These are phyloP conservation scores for Phrynosoma platyrhinos DNA, from an alignment of 2,113 vertebrate genomes.

Conservation along the genomic window DNA sequence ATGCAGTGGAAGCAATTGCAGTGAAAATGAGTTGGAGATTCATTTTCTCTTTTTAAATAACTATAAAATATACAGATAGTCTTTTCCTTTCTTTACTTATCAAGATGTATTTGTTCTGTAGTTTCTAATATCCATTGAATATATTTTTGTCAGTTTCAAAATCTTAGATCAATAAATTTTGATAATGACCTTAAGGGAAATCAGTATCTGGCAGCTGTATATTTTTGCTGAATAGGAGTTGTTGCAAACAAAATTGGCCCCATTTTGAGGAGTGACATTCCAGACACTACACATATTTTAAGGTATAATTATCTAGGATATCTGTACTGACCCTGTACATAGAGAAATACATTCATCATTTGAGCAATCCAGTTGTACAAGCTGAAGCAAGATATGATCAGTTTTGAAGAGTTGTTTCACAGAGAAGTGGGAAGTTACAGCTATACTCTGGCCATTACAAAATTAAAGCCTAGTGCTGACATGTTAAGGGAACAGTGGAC, in stretches of 20 bases:
- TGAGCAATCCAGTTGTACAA: slow-evolving; percentile 25
- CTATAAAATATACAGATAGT: slow-evolving; percentile 56
- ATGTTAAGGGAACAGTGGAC: no score
- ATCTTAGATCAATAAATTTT: slow-evolving; percentile 64
- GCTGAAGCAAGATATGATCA: neutral
- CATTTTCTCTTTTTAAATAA: slow-evolving; percentile 41
- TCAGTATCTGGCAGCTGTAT: slow-evolving; percentile 46
- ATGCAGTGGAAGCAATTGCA: slow-evolving; percentile 36
- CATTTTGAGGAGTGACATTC: neutral
- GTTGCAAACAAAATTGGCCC: slow-evolving; percentile 55
- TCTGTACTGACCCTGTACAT: neutral
- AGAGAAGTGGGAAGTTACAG: neutral
- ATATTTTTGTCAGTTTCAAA: slow-evolving; percentile 59
- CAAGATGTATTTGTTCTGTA: slow-evolving; percentile 67
- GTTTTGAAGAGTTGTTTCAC: slow-evolving; percentile 31
- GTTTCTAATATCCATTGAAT: slow-evolving; percentile 56
- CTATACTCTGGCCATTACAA: neutral
- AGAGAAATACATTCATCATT: slow-evolving; percentile 15
- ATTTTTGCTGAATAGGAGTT: slow-evolving; percentile 39
- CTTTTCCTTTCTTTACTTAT: slow-evolving; percentile 56
- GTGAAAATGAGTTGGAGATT: slow-evolving; percentile 44
- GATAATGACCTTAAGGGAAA: slow-evolving; percentile 57
- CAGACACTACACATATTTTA: slow-evolving; percentile 37
- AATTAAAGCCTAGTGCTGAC: neutral
- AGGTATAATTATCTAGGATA: slow-evolving; percentile 17